Evolutionary conservation across 2,888 invertebrate genomes (phyloP).

Genomic region (Tenthredo amoena): DNA sequence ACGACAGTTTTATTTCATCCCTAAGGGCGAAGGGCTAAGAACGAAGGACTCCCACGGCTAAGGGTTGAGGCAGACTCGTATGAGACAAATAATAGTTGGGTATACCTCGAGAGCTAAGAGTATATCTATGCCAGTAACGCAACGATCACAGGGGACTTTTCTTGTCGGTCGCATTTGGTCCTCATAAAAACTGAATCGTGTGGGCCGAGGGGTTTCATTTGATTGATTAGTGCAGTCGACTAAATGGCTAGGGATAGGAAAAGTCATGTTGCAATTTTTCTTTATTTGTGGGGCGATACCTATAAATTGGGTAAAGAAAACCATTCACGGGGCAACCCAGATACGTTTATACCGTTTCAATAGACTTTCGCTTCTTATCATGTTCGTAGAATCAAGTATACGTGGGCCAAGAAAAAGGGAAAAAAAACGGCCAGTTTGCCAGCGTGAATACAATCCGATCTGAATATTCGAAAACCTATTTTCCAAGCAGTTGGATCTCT

Average conservation of each 20-base stretch:
- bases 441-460: not conserved
- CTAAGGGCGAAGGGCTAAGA: constrained; percentile 5
- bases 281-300: constrained; percentile 3
- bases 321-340: constrained; percentile 9
- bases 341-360: not conserved
- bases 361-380: not conserved
- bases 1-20: constrained; percentile 48
- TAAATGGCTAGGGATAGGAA: constrained; percentile 18
- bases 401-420: not conserved
- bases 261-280: constrained; percentile 33
- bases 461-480: not conserved
- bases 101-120: not conserved
- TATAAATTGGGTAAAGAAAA: constrained; percentile 32
- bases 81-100: constrained; percentile 4
- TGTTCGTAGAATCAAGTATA: constrained; percentile 1
- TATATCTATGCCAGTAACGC: not conserved
- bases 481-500: not conserved
- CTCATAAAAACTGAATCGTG: constrained; percentile 29
- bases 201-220: constrained; percentile 7
- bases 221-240: constrained; percentile 30
- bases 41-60: not conserved
- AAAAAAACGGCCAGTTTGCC: not conserved
- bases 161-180: constrained; percentile 10
- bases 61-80: constrained; percentile 17
- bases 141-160: not conserved